phyloP scores from a whole-genome alignment of 92 coral and sea anemone species.

The Porites rus region DNA sequence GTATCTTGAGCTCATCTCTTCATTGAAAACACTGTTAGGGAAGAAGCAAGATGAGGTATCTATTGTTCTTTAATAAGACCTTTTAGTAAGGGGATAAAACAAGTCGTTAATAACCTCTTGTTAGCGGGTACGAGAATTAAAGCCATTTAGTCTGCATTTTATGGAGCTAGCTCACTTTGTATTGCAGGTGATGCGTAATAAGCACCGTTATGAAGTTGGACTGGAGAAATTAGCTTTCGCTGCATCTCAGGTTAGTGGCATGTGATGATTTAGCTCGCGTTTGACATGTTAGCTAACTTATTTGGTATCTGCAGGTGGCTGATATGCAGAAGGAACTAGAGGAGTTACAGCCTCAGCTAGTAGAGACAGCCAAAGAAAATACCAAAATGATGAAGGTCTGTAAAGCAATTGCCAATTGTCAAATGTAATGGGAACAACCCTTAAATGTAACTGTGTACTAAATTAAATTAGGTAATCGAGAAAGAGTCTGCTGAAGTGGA shows the following conservation, averaged over 20 bases:
- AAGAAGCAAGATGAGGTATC: conserved; percentile 95
- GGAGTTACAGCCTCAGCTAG: conserved; percentile 97
- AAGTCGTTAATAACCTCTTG: background rate
- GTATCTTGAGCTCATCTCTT: conserved; percentile 97
- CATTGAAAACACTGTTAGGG: conserved; percentile 91
- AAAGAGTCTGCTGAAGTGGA: conserved; percentile 96
- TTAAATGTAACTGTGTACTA: background rate
- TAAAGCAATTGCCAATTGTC: background rate
- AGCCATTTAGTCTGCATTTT: background rate
- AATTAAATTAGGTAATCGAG: conserved; percentile 88
- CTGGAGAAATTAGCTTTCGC: conserved; percentile 98
- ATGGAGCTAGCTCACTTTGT: background rate
- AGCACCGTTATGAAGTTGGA: conserved; percentile 99
- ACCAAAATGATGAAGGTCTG: conserved; percentile 93
- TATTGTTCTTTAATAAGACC: background rate
- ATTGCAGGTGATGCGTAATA: conserved; percentile 88
- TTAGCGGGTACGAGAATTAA: background rate
- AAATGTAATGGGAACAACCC: background rate
- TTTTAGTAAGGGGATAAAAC: background rate
- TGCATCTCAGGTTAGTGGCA: conserved; percentile 87
- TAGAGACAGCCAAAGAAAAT: conserved; percentile 95
- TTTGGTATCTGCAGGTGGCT: conserved; percentile 78
- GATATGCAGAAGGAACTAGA: conserved; percentile 99
- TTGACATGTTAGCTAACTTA: background rate
- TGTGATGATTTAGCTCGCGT: background rate